Conservation (phyloP, 2,888 invertebrate species). For the Lycia hirtaria region DNA sequence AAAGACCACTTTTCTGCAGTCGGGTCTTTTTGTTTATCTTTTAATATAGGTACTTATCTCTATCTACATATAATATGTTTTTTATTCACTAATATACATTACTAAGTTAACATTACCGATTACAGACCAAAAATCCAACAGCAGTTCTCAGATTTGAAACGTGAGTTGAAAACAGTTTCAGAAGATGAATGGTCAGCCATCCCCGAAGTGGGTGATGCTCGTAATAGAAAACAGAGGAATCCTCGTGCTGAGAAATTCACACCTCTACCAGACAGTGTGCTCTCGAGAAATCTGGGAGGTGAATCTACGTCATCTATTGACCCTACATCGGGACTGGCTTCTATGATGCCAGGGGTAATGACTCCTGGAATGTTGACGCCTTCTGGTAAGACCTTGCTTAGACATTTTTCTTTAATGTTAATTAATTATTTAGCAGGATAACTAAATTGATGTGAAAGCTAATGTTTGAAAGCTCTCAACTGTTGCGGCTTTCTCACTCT, state of each 20-base stretch:
- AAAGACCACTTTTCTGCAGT: too few relatives aligned
- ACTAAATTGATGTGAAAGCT: too few relatives aligned
- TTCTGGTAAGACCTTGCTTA: constrained; percentile 81
- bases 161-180: constrained; percentile 92
- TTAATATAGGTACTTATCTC: too few relatives aligned
- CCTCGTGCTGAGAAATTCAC: constrained; percentile 98
- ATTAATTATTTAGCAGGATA: background rate
- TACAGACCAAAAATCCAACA: constrained; percentile 98
- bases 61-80: too few relatives aligned
- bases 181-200: constrained; percentile 98
- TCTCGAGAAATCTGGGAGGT: constrained; percentile 94
- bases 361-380: constrained; percentile 95
- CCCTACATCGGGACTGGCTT: constrained; percentile 93
- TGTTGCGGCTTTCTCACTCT: too few relatives aligned
- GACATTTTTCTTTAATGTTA: background rate
- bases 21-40: too few relatives aligned
- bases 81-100: background rate
- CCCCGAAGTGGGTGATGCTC: constrained; percentile 99
- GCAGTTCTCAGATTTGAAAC: constrained; percentile 98
- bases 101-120: constrained; percentile 31
- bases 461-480: too few relatives aligned
- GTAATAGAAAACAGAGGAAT: constrained; percentile 98
- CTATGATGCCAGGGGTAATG: constrained; percentile 93
- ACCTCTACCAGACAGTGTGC: constrained; percentile 97
- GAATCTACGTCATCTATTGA: constrained; percentile 92